Base-by-base conservation (phyloP, 2,888 invertebrate species). In the Xestia rhomboidea region DNA sequence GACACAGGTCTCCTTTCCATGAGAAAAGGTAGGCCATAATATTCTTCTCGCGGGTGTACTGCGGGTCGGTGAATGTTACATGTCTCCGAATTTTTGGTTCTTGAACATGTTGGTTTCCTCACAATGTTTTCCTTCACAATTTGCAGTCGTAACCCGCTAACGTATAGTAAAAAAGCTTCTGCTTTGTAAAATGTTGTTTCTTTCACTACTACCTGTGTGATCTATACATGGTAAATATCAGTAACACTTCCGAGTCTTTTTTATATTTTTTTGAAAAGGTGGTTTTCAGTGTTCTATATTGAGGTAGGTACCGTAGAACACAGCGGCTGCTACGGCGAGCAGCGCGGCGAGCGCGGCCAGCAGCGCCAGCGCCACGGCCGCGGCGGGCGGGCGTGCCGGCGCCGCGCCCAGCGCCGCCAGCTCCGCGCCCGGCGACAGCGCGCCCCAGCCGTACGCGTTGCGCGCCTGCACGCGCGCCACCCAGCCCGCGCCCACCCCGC, bases 361-460 rank as follows among this genome's bases (percentile, higher is more conserved):
- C 27, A 98, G 97, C 57, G 97, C 97, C 7, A 98, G 97, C 11
- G 98, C 98, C 18, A 98, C 94, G 10, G 98, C 97, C 98, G 98
- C 82, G 96, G 96, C 88, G 96, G 96, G 88, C 27, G 89, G 84
- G 10, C 89, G 84, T 11, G 89, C 81, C 10, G 88, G 87, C 27
- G 91, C 91, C 24, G 92, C 91, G 13, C 92, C 89, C 34, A 34
- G 34, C 21, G 93, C 92, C 80, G 89, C 89, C 71, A 95, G 96
- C 49, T 97, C 97, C 86, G 98, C 98, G 70, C 97, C 95, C 84
- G 97, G 95, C 84, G 98, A 99, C 93, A 98, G 98, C 27, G 97
- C 97, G 79, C 99, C 98, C 97, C 98, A 98, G 38, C 99, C 99
- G 93, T 98, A 98, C 7, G 97, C 95, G 94, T 99, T 99, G 77